Base-by-base conservation (phyloP, 2,113 vertebrate species). In the Glareola pratincola region DNA sequence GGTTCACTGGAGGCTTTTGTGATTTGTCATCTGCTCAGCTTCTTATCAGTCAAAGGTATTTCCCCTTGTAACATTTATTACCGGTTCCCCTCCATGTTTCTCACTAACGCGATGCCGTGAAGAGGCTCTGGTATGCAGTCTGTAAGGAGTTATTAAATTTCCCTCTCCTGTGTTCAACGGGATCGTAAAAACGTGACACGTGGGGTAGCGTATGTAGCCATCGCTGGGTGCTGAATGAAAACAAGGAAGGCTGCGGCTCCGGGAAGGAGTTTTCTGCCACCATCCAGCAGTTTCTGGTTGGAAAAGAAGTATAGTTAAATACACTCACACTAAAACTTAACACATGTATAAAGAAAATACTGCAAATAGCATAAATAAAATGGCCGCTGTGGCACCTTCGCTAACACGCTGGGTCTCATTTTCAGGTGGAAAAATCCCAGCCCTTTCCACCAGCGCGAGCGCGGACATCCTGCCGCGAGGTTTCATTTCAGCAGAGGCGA, bases 1-100 rank as follows among this genome's bases (percentile, higher is more conserved):
- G 96, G 79, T 89, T 94, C 82, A 62, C 34, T 36, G 36, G 34
- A 95, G 68, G 94, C 76, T 67, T 97, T 94, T 74, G 75, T 67
- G 81, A 96, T 95, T 97, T 96, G 96, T 94, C 91, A 85, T 94
- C 96, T 9, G 34, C 95, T 96, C 87, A 47, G 71, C 93, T 97
- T 96, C 97, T 98, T 98, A 98, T 98, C 97, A 97, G 74, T 54
- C 32, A 10, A 66, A 97, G 85, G 94, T 92, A 97, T 91, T 97
- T 97, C 96, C 96, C 83, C 94, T 90, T 85, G 94, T 97, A 96
- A 90, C 87, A 89, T 94, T 96, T 96, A 97, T 95, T 95, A 89
- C 29, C 81, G 86, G 62, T 77, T 87, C 85, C 41, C 77, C 90
- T 96, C 95, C 47, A 63, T 50, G 64, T 86, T 96, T 78, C 88